Evolutionary conservation across 2,113 vertebrate species (phyloP).

Genomic region (Hiodon alosoides): DNA sequence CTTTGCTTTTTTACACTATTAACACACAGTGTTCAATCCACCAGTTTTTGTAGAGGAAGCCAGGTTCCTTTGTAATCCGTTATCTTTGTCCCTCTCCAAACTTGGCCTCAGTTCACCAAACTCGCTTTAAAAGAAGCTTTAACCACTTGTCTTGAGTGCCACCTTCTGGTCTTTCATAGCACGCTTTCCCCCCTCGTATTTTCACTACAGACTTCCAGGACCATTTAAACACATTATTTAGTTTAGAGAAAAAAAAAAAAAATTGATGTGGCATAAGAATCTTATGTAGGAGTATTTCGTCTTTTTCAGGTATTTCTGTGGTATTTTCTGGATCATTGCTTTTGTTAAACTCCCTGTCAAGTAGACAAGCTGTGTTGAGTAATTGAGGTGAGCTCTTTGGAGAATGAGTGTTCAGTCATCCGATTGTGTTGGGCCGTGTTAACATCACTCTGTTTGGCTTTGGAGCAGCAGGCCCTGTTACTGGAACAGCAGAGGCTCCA

Average conservation of each 20-base stretch:
- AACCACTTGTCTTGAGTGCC: conserved; percentile 22
- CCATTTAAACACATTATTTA: no score
- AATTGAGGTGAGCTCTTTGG: background rate
- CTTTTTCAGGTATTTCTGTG: no score
- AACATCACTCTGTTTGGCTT: conserved; percentile 1
- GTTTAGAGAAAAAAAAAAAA: no score
- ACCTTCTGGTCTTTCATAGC: conserved; percentile 29
- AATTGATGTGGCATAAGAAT: no score
- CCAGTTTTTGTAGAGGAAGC: background rate
- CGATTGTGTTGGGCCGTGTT: background rate
- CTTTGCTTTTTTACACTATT: no score
- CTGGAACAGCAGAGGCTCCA: conserved; percentile 94
- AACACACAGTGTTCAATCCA: no score
- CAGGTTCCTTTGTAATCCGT: background rate
- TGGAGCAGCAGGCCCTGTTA: conserved; percentile 80
- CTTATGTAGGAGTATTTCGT: no score
- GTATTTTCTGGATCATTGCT: no score
- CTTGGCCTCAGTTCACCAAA: background rate
- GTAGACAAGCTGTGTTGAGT: background rate
- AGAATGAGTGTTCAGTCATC: background rate
- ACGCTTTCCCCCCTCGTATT: background rate
- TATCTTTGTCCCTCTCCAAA: background rate
- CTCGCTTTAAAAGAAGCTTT: background rate
- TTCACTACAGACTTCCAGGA: background rate
- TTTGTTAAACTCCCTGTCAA: no score